A percentile compares a stretch with the other conserved stretches of the same genome.
Conservation (phyloP, 2,888 invertebrate genomes). For the Xylota sylvarum region DNA sequence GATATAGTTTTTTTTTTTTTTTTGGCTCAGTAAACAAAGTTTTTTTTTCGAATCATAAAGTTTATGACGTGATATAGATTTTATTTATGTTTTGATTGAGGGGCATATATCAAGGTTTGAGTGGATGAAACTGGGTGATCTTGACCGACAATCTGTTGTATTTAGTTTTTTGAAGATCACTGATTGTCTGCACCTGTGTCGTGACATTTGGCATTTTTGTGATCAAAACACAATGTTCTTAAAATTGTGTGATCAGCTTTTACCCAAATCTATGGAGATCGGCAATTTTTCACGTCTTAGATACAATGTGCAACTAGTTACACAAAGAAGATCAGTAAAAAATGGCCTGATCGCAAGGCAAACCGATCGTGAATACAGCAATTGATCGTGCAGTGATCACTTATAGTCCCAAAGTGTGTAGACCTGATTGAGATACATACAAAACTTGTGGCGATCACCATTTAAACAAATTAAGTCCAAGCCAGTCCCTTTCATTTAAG, state of each 20-base stretch:
- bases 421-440: neutral
- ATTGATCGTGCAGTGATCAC: neutral
- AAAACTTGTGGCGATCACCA: neutral
- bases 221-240: too few species aligned
- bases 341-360: neutral
- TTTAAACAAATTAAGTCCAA: too few species aligned
- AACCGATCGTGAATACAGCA: neutral
- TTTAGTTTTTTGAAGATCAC: neutral
- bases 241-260: too few species aligned
- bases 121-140: neutral
- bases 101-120: neutral
- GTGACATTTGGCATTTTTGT: neutral
- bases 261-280: too few species aligned
- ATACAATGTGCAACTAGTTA: too few species aligned
- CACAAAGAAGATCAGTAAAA: too few species aligned
- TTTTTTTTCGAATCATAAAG: slow-evolving; percentile 9
- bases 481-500: too few species aligned
- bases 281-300: too few species aligned
- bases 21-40: slow-evolving; percentile 26
- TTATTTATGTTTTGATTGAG: slow-evolving; percentile 6
- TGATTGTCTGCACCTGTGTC: neutral
- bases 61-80: neutral
- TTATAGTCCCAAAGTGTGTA: neutral
- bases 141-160: neutral
- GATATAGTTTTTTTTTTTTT: slow-evolving; percentile 36